Base-by-base conservation (phyloP, 2,888 invertebrate genomes). In the Icerya purchasi region DNA sequence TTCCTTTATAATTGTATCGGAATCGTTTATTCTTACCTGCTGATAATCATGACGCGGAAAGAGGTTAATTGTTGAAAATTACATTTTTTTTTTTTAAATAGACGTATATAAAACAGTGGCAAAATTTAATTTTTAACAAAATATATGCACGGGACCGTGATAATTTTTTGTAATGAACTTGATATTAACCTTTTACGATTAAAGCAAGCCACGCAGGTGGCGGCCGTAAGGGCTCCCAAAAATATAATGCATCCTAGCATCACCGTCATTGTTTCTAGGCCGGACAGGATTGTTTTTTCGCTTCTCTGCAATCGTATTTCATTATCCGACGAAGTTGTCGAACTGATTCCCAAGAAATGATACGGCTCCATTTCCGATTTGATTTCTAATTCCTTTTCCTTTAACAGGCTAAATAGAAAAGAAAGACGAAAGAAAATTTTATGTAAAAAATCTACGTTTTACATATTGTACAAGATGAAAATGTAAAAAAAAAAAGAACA, bases 241-340 rank as follows among this genome's bases (percentile, higher is more conserved):
- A 88, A 86, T 58, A 90, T 83, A 56, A 88, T 76, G 63, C 86
- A 83, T 2, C 86, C 86, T 3, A 90, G 75, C 0, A 86, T 82
- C 18, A 90, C 81, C 1, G 86, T 83, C 23, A 86, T 81, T 56
- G 88, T 79, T 72, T 90, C 88, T 67, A 86, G 76, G 0, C 86
- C 81, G 22, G 83, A 83, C 53, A 79, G 72, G 21, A 59, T 58
- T 23, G 61, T 55, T 56, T 59, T 61, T 36, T 63, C 60, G 57
- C 56, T 56, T 50, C 24, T 58, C 54, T 51, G 62, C 50, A 24
- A 61, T 51, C 59, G 53, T 22, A 51, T 62, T 23, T 63, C 61
- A 19, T 60, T 57, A 53, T 63, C 64, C 2, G 63, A 57, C 5
- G 36, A 36, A 36, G 14, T 5, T 22, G 63, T 63, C 8, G 65